Base-by-base conservation (phyloP, 2,888 invertebrate genomes). In the Pogonocherus hispidulus region DNA sequence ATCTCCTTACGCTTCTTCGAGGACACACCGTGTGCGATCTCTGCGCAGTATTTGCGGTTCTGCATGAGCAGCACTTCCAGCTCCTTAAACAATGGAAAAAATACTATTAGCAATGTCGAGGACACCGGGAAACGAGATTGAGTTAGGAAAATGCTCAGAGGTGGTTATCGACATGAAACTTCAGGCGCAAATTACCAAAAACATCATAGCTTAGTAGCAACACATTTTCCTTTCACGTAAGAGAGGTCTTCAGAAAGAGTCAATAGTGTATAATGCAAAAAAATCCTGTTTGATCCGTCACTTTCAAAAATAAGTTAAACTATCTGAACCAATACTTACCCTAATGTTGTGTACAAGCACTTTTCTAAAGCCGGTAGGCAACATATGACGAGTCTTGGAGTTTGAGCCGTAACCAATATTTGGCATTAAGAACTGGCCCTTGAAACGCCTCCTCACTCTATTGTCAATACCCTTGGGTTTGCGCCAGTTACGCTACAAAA, bases 391-490 rank as follows among this genome's bases (percentile, higher is more conserved):
- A 69, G 98, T 98, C 84, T 94, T 94, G 85, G 94, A 93, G 86
- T 94, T 94, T 80, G 97, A 96, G 78, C 99, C 99, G 85, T 98
- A 99, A 91, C 99, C 99, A 86, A 99, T 98, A 86, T 93, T 98
- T 76, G 99, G 99, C 99, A 99, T 99, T 89, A 96, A 88, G 85
- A 94, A 97, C 85, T 98, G 98, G 27, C 99, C 99, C 94, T 99
- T 99, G 90, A 99, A 99, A 80, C 98, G 92, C 86, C 99, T 93
- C 79, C 99, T 93, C 55, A 99, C 99, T 87, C 99, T 92, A 92
- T 99, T 99, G 89, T 99, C 99, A 87, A 99, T 99, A 96, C 99
- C 99, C 89, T 98, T 98, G 18, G 99, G 99, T 89, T 98, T 99
- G 85, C 99, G 93, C 99, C 99, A 99, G 91, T 95, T 97, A 79